Percentiles rank a stretch among this genome's conserved stretches.
phyloP scores from a whole-genome alignment of 2,888 invertebrate species.

The Spisula subtruncata region DNA sequence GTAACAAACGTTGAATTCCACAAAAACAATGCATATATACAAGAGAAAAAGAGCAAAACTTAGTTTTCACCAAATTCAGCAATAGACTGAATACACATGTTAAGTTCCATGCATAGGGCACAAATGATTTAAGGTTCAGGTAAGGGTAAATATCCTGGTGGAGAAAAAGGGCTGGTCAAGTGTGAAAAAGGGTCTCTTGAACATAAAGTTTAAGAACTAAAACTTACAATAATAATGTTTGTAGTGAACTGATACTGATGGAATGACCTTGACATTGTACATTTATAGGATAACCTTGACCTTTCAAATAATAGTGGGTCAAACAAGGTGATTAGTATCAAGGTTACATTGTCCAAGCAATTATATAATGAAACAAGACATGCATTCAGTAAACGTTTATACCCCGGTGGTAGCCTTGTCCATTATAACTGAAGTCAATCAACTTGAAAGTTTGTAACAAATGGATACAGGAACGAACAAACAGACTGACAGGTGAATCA shows the following conservation, averaged over 20 bases:
- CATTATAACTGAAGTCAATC: no score
- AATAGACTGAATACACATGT: no score
- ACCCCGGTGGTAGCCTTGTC: no score
- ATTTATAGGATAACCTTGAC: not conserved
- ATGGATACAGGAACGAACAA: no score
- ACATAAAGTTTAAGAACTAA: not conserved
- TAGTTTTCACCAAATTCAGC: no score
- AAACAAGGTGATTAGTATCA: not conserved
- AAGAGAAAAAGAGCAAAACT: not conserved
- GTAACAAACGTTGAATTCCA: not conserved
- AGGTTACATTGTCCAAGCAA: not conserved
- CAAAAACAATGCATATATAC: slow-evolving; percentile 13
- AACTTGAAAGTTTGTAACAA: no score
- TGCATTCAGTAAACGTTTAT: no score
- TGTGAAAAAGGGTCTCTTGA: not conserved
- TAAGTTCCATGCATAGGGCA: no score
- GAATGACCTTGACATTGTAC: not conserved
- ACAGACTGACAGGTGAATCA: no score
- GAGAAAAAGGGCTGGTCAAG: not conserved
- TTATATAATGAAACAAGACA: not conserved
- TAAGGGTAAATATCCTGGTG: no score
- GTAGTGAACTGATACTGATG: not conserved
- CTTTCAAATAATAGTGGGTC: not conserved
- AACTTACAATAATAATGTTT: not conserved
- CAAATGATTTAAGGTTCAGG: no score